Percentiles rank a stretch among this genome's conserved stretches.
phyloP scores from a whole-genome alignment of 2,113 vertebrate species.

The Cyprinodon variegatus region DNA sequence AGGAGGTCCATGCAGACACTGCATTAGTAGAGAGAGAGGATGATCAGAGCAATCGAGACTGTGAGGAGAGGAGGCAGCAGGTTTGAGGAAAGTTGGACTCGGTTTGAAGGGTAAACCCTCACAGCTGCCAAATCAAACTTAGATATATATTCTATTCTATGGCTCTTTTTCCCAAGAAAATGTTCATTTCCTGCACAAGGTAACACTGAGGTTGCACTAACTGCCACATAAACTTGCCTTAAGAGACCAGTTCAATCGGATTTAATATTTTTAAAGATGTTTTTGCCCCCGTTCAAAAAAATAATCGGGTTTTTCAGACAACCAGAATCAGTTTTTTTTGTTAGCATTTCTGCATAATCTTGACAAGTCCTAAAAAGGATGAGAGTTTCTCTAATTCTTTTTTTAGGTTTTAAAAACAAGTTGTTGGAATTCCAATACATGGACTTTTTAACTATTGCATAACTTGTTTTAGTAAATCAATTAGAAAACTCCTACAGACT shows the following conservation, averaged over 20 bases:
- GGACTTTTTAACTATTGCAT: too few relatives aligned
- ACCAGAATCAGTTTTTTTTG: neutral
- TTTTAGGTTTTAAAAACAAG: neutral
- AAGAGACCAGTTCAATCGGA: conserved; percentile 23
- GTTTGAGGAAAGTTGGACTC: conserved; percentile 53
- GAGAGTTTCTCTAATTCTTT: neutral
- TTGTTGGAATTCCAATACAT: neutral
- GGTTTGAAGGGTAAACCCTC: conserved; percentile 20
- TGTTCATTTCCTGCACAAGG: conserved; percentile 8
- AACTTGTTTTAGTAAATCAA: too few relatives aligned
- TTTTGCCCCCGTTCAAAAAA: conserved; percentile 7
- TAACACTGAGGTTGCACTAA: conserved; percentile 47
- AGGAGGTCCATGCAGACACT: conserved; percentile 87
- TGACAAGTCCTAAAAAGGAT: too few relatives aligned
- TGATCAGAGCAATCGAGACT: conserved; percentile 56
- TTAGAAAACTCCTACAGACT: too few relatives aligned
- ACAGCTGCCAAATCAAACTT: conserved; percentile 35
- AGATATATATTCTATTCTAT: neutral
- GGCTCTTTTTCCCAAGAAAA: conserved; percentile 26
- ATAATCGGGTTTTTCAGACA: conserved; percentile 3
- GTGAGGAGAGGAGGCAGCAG: conserved; percentile 45
- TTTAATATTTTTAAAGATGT: conserved; percentile 22
- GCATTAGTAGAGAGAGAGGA: conserved; percentile 69
- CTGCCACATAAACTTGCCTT: conserved; percentile 62
- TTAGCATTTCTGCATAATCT: neutral